A percentile compares a stretch with the other conserved stretches of the same genome.
Conservation (phyloP, 2,888 invertebrate species). For the Cheiracanthium punctorium region DNA sequence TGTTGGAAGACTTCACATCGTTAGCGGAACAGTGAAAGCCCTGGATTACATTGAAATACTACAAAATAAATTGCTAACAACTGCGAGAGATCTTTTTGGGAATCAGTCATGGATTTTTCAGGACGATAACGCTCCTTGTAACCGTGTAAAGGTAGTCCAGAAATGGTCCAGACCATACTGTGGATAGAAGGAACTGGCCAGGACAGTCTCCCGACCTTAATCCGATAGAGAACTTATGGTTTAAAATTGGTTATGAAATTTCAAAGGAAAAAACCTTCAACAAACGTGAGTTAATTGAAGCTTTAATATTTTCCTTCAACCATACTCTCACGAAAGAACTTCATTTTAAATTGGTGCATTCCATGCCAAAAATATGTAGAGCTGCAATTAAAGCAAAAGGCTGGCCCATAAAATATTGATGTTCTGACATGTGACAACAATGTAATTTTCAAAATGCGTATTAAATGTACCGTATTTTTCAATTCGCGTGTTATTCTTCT, state of each 20-base stretch:
- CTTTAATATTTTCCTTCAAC: no score
- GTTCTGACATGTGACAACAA: neutral
- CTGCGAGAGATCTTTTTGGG: neutral
- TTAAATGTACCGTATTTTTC: neutral
- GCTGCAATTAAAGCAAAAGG: no score
- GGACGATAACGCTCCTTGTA: neutral
- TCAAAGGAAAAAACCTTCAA: neutral
- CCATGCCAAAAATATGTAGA: no score
- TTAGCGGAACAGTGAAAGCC: no score
- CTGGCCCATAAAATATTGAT: no score
- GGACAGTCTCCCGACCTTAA: constrained; percentile 6
- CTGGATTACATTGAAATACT: no score
- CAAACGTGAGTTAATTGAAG: neutral
- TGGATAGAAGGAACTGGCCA: neutral
- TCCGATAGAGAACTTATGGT: neutral
- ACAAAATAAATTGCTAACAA: no score
- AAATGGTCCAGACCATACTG: neutral
- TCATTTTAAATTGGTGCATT: neutral
- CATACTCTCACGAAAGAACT: neutral
- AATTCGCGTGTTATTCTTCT: no score
- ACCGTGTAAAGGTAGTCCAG: neutral
- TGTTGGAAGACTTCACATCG: no score
- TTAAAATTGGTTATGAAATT: neutral
- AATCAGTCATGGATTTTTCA: neutral
- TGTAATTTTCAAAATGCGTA: no score